A percentile compares a stretch with the other conserved stretches of the same genome.
Evolutionary conservation across 2,888 invertebrate species (phyloP).

Genomic region (Lasioglossum oenotherae): DNA sequence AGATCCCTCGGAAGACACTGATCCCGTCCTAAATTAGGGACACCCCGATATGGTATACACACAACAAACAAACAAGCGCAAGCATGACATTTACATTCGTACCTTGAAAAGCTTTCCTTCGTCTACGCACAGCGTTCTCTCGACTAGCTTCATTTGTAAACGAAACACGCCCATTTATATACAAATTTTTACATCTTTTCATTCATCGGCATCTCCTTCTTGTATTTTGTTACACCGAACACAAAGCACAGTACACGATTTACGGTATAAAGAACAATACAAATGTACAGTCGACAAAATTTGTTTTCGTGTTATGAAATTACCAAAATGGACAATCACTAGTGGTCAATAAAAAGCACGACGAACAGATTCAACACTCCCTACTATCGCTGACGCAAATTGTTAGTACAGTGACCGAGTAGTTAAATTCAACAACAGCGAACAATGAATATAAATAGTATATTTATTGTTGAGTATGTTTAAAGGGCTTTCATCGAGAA

Average conservation of each 20-base stretch:
- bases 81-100: constrained; percentile 60
- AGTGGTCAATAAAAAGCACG: not conserved
- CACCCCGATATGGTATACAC: constrained; percentile 83
- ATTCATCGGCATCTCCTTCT: not conserved
- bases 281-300: not conserved
- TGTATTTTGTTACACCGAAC: not conserved
- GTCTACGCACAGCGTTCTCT: constrained; percentile 12
- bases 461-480: not conserved
- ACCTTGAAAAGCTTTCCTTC: constrained; percentile 34
- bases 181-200: not conserved
- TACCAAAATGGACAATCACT: not conserved
- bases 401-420: not conserved
- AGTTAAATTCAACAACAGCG: not conserved
- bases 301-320: not conserved
- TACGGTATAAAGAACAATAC: not conserved
- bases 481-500: not conserved
- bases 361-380: not conserved
- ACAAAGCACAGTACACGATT: not conserved
- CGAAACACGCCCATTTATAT: not conserved
- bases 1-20: constrained; percentile 84
- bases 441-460: not conserved
- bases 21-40: constrained; percentile 84
- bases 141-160: not conserved
- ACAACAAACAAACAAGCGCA: constrained; percentile 76
- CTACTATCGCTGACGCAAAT: not conserved